Base-by-base conservation (phyloP, 2,797 vertebrate species). In the Sparus aurata region DNA sequence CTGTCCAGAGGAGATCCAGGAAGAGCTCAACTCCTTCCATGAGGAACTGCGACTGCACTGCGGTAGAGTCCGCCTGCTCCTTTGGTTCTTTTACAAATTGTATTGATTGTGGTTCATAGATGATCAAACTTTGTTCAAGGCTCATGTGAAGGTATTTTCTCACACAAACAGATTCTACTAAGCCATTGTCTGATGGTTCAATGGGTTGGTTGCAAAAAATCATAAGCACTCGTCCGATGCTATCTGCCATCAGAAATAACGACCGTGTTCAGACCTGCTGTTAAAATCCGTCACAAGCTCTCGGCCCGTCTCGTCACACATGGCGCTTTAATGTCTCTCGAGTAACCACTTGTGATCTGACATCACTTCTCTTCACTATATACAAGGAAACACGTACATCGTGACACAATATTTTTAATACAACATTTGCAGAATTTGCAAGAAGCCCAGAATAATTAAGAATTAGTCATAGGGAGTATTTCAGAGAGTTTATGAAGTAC, bases 1-100 rank as follows among this genome's bases (percentile, higher is more conserved):
- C 5, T 99, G 98, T 85, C 98, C 98, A 5, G 96, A 96, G 16
- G 97, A 98, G 54, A 96, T 98, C 90, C 97, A 97, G 12, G 97
- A 98, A 4, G 96, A 99, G n/a, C 93, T 99, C 4, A 97, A 95
- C 16, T 92, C 90, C 61, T 99, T 99, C 94, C 98, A 99, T 4
- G 97, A 98, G 89, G 98, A 99, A 76, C 92, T 99, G 81, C 94
- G 98, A 53, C 92, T 97, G 86, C 98, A 99, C 81, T 99, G 98
- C 84, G 98, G 98, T 99, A 94, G 87, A 76, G 69, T 86, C 62
- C 41, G 16, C 23, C 69, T 57, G 27, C 82, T 77, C 12, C 8
- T 2, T 49, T 8, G 62, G 8, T 38, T 43, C 2, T 11, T 4
- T 30, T 46, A 38, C 10, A 58, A 0, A 46, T 55, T n/a, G 27